Percentiles rank a stretch among this genome's conserved stretches.
phyloP scores from a whole-genome alignment of 2,113 vertebrate genomes.

The Leptosomus discolor region DNA sequence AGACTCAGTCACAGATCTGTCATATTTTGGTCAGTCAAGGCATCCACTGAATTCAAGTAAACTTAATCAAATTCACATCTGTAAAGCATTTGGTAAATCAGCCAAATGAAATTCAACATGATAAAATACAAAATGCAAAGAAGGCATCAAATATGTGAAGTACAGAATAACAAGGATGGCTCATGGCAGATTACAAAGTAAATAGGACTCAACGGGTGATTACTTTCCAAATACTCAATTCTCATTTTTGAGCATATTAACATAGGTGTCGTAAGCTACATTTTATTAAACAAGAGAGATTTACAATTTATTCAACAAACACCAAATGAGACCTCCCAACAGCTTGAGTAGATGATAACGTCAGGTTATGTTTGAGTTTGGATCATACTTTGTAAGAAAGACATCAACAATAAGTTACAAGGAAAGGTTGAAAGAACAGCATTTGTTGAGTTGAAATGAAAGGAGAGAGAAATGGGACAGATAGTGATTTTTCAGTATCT shows the following conservation, averaged over 20 bases:
- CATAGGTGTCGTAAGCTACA: not conserved
- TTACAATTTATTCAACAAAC: too few species aligned
- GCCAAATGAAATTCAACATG: not conserved
- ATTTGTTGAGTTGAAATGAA: not conserved
- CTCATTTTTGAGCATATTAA: not conserved
- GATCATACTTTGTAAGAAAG: not conserved
- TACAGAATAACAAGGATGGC: not conserved
- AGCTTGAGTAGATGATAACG: not conserved
- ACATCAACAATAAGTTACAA: not conserved
- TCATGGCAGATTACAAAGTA: not conserved
- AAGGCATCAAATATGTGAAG: not conserved
- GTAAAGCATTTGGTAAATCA: not conserved
- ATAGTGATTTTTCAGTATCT: rapidly evolving
- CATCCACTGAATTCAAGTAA: not conserved
- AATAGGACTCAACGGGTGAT: not conserved
- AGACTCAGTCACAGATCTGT: not conserved
- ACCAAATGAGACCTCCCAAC: not conserved
- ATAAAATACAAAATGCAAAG: not conserved
- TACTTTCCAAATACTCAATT: not conserved
- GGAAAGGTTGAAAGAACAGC: not conserved
- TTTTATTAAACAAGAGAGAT: not conserved
- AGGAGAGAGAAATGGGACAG: not conserved
- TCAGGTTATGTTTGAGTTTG: not conserved
- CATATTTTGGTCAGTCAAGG: not conserved
- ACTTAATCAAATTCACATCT: not conserved